These are phyloP conservation scores for Orgyia antiqua DNA, from an alignment of 2,888 invertebrate genomes.

Conservation along the genomic window DNA sequence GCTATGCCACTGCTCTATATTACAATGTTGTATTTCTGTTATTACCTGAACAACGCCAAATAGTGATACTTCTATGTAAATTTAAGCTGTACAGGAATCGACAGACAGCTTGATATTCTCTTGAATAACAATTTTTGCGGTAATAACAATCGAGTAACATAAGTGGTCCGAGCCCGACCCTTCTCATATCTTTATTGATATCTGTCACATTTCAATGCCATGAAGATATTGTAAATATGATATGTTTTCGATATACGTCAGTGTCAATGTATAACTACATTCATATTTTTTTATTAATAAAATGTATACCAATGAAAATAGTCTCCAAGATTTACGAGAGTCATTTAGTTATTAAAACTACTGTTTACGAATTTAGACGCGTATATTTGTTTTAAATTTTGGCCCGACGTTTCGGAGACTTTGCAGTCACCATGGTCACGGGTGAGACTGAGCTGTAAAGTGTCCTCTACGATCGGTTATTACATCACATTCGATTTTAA, in stretches of 20 bases:
- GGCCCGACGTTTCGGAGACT: no score
- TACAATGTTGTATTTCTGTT: no score
- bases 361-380: no score
- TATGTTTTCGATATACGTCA: constrained; percentile 23
- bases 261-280: constrained; percentile 15
- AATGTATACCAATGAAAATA: no score
- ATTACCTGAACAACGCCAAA: constrained; percentile 8
- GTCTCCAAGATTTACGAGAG: no score
- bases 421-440: no score
- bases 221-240: constrained; percentile 33
- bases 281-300: constrained; percentile 18
- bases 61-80: constrained; percentile 30
- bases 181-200: constrained; percentile 53
- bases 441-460: no score
- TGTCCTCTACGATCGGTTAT: no score
- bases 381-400: no score
- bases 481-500: no score
- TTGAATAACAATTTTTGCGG: constrained; percentile 60
- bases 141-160: constrained; percentile 61
- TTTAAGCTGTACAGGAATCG: constrained; percentile 35
- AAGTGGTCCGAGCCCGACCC: constrained; percentile 50
- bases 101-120: constrained; percentile 46
- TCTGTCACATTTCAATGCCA: constrained; percentile 43
- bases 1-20: no score
- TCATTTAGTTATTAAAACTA: no score